These are phyloP conservation scores for Morus bassanus DNA, from an alignment of 2,797 vertebrate species.

Conservation along the genomic window DNA sequence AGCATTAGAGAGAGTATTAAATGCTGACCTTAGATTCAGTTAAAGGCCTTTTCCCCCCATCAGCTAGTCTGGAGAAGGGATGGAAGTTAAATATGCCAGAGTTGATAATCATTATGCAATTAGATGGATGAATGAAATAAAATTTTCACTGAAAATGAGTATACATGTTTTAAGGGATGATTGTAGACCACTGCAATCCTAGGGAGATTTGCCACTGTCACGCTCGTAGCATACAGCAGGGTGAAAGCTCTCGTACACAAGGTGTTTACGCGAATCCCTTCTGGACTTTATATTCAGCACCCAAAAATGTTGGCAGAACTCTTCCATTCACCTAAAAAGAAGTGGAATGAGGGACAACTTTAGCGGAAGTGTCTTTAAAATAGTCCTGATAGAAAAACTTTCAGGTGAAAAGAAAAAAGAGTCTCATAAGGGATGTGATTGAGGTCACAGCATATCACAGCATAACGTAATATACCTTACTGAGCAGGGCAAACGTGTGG, in stretches of 20 bases:
- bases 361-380: neutral
- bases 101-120: neutral
- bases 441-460: neutral
- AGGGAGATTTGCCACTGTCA: neutral
- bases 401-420: neutral
- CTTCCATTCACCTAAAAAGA: neutral
- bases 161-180: neutral
- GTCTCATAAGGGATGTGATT: neutral
- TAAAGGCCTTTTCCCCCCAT: neutral
- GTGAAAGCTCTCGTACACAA: neutral
- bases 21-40: neutral
- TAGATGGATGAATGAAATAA: neutral
- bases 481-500: neutral
- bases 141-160: neutral
- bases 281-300: neutral
- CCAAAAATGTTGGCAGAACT: neutral
- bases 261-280: rapidly evolving
- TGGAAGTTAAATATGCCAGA: neutral
- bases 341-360: neutral
- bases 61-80: neutral
- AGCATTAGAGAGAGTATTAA: neutral
- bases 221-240: neutral
- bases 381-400: neutral
- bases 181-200: rapidly evolving
- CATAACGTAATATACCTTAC: neutral